These are phyloP conservation scores for Ceratotherium simum DNA, from an alignment of 2,113 vertebrate genomes.

Conservation along the genomic window DNA sequence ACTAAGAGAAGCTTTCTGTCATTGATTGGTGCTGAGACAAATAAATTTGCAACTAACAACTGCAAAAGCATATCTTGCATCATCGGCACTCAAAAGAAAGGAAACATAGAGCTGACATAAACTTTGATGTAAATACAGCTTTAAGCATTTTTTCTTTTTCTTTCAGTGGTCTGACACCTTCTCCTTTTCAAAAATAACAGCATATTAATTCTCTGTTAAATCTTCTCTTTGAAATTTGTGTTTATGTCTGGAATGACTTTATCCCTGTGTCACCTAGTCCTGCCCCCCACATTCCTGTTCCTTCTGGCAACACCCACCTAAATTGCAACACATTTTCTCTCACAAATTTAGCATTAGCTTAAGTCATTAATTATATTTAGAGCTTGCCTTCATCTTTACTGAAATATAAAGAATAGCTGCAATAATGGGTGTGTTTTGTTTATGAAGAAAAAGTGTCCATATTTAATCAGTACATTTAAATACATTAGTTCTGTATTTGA, in stretches of 20 bases:
- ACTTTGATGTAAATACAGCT: constrained; percentile 42
- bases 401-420: neutral
- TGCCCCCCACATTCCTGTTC: constrained; percentile 24
- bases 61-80: neutral
- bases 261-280: neutral
- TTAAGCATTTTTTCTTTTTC: neutral
- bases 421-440: neutral
- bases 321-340: constrained; percentile 62
- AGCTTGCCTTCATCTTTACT: constrained; percentile 35
- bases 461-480: neutral
- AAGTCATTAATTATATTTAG: constrained; percentile 75
- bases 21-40: constrained; percentile 14
- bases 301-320: constrained; percentile 60
- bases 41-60: neutral
- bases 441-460: neutral
- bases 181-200: constrained; percentile 63
- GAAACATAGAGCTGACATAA: neutral
- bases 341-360: constrained; percentile 54
- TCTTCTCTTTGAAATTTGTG: constrained; percentile 17
- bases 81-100: neutral
- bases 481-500: neutral
- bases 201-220: constrained; percentile 61
- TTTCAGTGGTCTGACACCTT: constrained; percentile 68
- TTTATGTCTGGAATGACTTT: constrained; percentile 59
- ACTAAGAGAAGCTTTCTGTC: neutral